A percentile compares a stretch with the other conserved stretches of the same genome.
phyloP scores from a whole-genome alignment of 2,888 invertebrate species.

The Rhingia campestris region DNA sequence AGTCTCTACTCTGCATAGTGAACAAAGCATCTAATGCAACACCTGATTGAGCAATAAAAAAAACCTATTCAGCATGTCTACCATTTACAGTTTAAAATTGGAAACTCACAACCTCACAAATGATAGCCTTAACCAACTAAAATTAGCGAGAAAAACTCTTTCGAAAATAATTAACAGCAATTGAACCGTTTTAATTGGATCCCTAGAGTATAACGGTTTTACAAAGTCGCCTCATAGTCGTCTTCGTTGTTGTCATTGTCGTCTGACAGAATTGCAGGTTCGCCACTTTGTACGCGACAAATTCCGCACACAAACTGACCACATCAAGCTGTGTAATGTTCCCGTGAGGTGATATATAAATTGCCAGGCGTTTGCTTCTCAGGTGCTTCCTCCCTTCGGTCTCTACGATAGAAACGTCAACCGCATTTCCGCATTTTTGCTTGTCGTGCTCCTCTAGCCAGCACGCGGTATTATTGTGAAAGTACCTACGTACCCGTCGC shows the following conservation, averaged over 20 bases:
- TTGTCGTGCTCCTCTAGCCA: conserved; percentile 26
- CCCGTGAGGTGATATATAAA: conserved; percentile 45
- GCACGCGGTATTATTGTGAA: conserved; percentile 37
- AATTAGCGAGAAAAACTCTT: neutral
- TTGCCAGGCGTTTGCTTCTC: conserved; percentile 51
- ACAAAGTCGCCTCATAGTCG: conserved; percentile 9
- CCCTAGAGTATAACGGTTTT: conserved; percentile 61
- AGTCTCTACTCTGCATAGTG: no score
- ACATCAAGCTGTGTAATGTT: conserved; percentile 51
- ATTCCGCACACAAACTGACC: conserved; percentile 40
- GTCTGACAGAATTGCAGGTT: conserved; percentile 57
- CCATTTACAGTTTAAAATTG: no score
- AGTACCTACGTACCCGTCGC: conserved; percentile 21
- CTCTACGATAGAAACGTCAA: conserved; percentile 61
- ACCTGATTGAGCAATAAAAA: no score
- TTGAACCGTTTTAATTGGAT: conserved; percentile 61
- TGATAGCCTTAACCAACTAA: neutral
- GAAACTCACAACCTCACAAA: neutral
- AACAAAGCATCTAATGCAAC: no score
- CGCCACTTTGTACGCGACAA: conserved; percentile 37
- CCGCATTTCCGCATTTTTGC: conserved; percentile 66
- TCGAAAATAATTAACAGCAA: conserved; percentile 25
- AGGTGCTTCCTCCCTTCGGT: conserved; percentile 37
- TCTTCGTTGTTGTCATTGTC: neutral
- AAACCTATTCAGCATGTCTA: no score